Evolutionary conservation across 1,140 invertebrate genomes (phyloP).

Genomic region (Lasaia peninsularis): DNA sequence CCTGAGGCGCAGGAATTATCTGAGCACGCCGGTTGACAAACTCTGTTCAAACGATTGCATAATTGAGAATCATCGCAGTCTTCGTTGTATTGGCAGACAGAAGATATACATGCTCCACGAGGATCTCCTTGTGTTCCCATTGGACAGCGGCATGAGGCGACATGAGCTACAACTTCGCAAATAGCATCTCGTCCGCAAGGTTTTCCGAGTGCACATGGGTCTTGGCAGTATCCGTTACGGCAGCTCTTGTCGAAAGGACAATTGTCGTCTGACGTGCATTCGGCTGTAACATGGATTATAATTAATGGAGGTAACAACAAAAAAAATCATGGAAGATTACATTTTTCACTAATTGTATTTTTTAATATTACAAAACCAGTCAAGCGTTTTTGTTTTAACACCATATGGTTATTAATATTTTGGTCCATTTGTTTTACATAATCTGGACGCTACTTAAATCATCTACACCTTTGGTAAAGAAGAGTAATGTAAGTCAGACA

Average conservation of each 20-base stretch:
- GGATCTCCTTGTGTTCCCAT: constrained; percentile 91
- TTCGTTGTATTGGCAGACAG: constrained; percentile 92
- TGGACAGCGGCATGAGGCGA: constrained; percentile 89
- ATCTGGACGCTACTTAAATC: no score
- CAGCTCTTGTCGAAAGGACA: constrained; percentile 93
- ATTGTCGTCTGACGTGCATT: constrained; percentile 88
- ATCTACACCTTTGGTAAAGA: no score
- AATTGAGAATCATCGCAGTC: constrained; percentile 92
- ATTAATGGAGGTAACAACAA: constrained; percentile 6
- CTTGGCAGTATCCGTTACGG: constrained; percentile 86
- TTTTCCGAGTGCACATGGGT: constrained; percentile 83
- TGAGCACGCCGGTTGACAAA: constrained; percentile 90
- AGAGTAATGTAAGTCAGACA: no score
- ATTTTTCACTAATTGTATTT: neutral
- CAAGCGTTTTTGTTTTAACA: no score
- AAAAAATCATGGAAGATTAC: no score
- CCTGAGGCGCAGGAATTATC: constrained; percentile 85
- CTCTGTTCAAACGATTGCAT: constrained; percentile 89
- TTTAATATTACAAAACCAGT: neutral
- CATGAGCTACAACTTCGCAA: constrained; percentile 86
- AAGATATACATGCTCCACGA: constrained; percentile 87
- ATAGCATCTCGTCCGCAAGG: constrained; percentile 88
- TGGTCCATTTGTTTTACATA: no score
- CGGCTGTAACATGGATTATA: constrained; percentile 80
- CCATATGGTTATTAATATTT: no score